Conservation (phyloP, 1,140 invertebrate species). For the Nasonia giraulti region DNA sequence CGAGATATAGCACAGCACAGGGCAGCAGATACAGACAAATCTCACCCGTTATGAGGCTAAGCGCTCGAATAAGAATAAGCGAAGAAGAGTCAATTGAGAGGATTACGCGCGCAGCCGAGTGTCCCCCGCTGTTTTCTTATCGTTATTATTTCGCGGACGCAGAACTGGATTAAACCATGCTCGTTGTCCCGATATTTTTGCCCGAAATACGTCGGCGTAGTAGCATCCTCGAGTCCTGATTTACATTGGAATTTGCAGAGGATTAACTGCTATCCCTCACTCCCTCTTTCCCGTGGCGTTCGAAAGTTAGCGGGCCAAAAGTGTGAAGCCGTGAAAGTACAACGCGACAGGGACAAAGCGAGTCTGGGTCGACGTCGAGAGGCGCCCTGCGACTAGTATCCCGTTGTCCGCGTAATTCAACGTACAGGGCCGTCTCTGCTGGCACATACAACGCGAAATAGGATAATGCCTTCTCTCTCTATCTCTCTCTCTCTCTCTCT, state of each 20-base stretch:
- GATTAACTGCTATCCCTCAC: constrained; percentile 29
- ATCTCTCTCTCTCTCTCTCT: constrained; percentile 49
- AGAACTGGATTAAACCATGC: too few relatives aligned
- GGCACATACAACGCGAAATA: constrained; percentile 62
- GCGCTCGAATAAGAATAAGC: constrained; percentile 44
- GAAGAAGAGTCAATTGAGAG: constrained; percentile 42
- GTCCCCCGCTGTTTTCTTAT: background rate
- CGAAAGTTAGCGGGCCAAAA: constrained; percentile 44
- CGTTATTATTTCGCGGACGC: background rate
- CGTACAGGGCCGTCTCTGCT: constrained; percentile 49
- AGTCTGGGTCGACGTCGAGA: constrained; percentile 6
- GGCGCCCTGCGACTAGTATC: constrained; percentile 49
- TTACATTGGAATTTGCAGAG: constrained; percentile 47
- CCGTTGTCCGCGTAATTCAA: constrained; percentile 62
- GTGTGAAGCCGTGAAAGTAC: constrained; percentile 50
- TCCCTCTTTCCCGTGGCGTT: constrained; percentile 15
- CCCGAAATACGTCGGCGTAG: constrained; percentile 25
- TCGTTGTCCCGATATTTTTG: constrained; percentile 18
- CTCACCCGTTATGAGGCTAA: constrained; percentile 44
- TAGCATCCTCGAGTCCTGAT: constrained; percentile 15
- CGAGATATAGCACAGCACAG: background rate
- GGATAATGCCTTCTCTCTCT: constrained; percentile 64
- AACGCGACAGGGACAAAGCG: constrained; percentile 32
- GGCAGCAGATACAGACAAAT: constrained; percentile 17
- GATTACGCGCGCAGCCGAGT: constrained; percentile 12